phyloP scores from a whole-genome alignment of 2,113 vertebrate species.

The Hemiprocne comata region DNA sequence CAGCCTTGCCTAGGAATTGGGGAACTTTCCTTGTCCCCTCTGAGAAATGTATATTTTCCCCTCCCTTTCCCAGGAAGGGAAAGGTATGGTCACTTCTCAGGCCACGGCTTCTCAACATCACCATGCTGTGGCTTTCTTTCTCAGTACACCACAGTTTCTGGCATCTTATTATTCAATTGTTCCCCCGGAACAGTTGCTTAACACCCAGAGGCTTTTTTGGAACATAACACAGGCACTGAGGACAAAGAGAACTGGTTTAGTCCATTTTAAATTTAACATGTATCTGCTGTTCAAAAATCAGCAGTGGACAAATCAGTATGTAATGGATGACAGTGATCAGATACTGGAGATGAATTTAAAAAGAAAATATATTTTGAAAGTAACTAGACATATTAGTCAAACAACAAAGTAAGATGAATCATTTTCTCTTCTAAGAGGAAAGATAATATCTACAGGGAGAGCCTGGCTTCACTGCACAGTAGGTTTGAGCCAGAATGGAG shows the following conservation, averaged over 20 bases:
- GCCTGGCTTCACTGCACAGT: not conserved
- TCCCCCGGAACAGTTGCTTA: not conserved
- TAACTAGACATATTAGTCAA: not conserved
- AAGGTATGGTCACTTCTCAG: fast-evolving
- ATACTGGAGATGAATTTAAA: not conserved
- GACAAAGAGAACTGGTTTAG: not conserved
- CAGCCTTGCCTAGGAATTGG: too few species aligned
- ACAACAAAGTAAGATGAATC: not conserved
- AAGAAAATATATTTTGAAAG: not conserved
- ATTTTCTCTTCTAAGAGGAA: not conserved
- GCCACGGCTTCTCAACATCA: not conserved
- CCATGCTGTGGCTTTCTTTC: not conserved
- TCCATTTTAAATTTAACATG: too few species aligned
- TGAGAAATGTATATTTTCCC: not conserved
- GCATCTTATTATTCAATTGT: not conserved
- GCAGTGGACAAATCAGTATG: not conserved
- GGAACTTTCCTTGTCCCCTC: not conserved
- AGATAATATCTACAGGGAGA: not conserved
- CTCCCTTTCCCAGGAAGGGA: not conserved
- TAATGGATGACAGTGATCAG: not conserved
- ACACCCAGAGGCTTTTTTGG: not conserved
- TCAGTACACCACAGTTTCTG: not conserved
- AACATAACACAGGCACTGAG: fast-evolving
- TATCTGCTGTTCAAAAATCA: not conserved
- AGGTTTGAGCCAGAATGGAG: not conserved